Evolutionary conservation across 2,888 invertebrate genomes (phyloP).

Genomic region (Athalia rosae): DNA sequence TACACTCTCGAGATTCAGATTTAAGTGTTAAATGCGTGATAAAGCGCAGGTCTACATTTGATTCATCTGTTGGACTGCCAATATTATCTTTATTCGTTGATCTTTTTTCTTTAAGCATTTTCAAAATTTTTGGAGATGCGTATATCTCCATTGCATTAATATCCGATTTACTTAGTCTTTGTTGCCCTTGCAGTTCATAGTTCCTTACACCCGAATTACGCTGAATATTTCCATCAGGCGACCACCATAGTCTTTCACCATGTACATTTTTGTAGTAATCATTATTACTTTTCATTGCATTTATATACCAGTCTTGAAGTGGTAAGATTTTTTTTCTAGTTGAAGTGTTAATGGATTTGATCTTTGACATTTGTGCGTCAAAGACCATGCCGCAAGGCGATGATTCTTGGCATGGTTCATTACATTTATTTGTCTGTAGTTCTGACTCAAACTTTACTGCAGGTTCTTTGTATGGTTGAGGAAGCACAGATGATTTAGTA

Average conservation of each 20-base stretch:
- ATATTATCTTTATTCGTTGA: neutral
- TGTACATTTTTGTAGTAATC: constrained; percentile 35
- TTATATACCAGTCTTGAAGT: constrained; percentile 39
- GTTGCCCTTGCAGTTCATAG: constrained; percentile 14
- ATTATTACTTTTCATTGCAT: constrained; percentile 29
- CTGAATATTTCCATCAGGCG: constrained; percentile 49
- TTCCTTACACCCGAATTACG: constrained; percentile 1
- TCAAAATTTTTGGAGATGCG: constrained; percentile 23
- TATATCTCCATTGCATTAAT: constrained; percentile 5
- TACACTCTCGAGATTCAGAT: too few species aligned
- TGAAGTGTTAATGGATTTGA: constrained; percentile 1
- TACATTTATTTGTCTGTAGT: neutral
- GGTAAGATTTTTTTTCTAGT: constrained; percentile 15
- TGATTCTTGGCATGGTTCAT: neutral
- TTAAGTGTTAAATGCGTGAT: neutral
- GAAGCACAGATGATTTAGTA: constrained; percentile 7
- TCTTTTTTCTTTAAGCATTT: constrained; percentile 10
- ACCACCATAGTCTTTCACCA: constrained; percentile 50
- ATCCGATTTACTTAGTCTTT: constrained; percentile 5
- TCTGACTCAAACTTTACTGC: neutral
- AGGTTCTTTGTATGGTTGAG: neutral
- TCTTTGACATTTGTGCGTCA: neutral
- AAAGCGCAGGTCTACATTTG: constrained; percentile 17
- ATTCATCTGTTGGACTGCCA: neutral
- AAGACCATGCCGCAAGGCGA: neutral